Conservation (phyloP, 2,797 vertebrate genomes). For the Lophius americanus region DNA sequence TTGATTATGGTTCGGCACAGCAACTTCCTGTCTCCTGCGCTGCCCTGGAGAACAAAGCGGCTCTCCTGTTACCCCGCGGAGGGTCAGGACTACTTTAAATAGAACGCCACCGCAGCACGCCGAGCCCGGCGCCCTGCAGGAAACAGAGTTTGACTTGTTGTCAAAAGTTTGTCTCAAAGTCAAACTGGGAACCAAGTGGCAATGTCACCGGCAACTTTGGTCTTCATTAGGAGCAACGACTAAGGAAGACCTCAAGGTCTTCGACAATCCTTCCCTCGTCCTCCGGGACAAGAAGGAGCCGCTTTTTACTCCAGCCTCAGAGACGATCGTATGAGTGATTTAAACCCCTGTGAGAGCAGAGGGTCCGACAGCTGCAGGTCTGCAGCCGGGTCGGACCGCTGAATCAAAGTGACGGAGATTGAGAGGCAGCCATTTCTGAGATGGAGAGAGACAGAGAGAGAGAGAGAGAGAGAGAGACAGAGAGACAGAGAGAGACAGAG, state of each 20-base stretch:
- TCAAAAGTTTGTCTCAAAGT: slow-evolving; percentile 36
- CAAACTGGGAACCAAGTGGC: slow-evolving; percentile 28
- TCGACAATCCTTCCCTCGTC: neutral
- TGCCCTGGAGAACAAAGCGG: slow-evolving; percentile 62
- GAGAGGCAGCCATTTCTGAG: slow-evolving; percentile 51
- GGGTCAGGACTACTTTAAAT: slow-evolving; percentile 46
- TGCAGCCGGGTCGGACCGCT: slow-evolving; percentile 17
- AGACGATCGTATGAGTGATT: slow-evolving; percentile 33
- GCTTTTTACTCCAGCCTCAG: neutral
- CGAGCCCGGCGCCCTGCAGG: slow-evolving; percentile 21
- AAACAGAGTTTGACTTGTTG: slow-evolving; percentile 22
- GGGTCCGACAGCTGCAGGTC: slow-evolving; percentile 26
- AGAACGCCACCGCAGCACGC: slow-evolving; percentile 14
- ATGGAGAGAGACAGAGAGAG: neutral
- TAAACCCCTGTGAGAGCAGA: slow-evolving; percentile 40
- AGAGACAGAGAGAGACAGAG: too few relatives aligned
- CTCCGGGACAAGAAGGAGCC: neutral
- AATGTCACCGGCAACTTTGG: neutral
- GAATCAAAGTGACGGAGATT: slow-evolving; percentile 43
- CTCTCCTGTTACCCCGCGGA: slow-evolving; percentile 47
- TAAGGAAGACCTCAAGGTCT: slow-evolving; percentile 1
- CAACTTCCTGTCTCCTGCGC: slow-evolving; percentile 60
- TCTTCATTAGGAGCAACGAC: neutral
- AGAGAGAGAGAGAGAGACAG: too few relatives aligned
- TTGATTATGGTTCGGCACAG: slow-evolving; percentile 61